Evolutionary conservation across 2,888 invertebrate genomes (phyloP), one percentile per base, ranked within the genome.

Genomic region (Chrysomela aeneicollis): DNA sequence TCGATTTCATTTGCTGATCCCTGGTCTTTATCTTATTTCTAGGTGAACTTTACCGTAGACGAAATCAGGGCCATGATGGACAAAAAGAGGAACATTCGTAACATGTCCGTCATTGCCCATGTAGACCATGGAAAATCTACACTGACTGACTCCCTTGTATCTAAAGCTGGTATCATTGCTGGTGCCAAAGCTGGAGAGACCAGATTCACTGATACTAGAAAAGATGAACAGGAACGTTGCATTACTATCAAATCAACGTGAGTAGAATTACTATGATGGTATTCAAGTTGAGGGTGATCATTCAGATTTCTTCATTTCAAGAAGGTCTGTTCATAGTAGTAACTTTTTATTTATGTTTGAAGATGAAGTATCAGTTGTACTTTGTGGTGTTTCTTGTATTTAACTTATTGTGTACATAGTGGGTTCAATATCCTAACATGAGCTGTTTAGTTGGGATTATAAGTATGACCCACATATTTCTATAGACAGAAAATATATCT

Each of bases 31-130:
- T 59, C 37, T 63, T 64, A 52, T 6, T 74, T 84, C 47, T 78
- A 98, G 99, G 99, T 99, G 91, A 99, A 99, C 92, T 99, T 99
- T 86, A 99, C 98, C 75, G 95, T 99, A 87, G 98, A 98, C 89
- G 97, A 99, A 89, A 98, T 99, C 89, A 95, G 99, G 87, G 87
- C 82, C 84, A 95, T 99, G 92, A 99, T 99, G 99, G 98, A 99
- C 94, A 95, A 95, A 86, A 98, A 98, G 89, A 89, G 89, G 88
- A 99, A 99, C 85, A 99, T 99, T 88, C 92, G 99, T 84, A 99
- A 99, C 88, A 99, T 99, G 98, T 99, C 98, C 83, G 99, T 99
- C 86, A 99, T 99, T 84, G 99, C 99, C 79, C 99, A 99, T 87
- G 99, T 99, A 76, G 99, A 99, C 88, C 99, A 99, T 85, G 99